Conservation (phyloP, 2,888 invertebrate species). For the Rhingia campestris region DNA sequence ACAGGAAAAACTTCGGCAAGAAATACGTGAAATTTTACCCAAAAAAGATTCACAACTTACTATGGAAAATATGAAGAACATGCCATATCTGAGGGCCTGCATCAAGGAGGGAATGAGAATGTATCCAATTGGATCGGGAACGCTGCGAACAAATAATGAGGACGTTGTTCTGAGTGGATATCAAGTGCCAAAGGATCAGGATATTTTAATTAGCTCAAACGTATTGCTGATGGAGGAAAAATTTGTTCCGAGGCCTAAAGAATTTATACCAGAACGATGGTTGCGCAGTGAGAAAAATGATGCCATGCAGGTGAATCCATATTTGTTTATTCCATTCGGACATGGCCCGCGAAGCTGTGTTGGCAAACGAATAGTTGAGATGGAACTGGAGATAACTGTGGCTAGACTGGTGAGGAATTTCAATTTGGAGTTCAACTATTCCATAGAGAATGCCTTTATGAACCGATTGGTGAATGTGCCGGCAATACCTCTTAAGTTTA, state of each 20-base stretch:
- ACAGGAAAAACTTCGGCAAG: constrained; percentile 86
- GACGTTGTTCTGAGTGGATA: constrained; percentile 87
- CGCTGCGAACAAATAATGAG: constrained; percentile 83
- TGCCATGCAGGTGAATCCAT: constrained; percentile 72
- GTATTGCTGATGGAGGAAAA: constrained; percentile 86
- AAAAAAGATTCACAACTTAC: constrained; percentile 83
- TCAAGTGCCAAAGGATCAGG: constrained; percentile 86
- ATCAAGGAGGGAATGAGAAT: constrained; percentile 88
- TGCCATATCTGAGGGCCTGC: constrained; percentile 88
- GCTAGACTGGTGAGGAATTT: constrained; percentile 78
- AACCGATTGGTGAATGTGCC: constrained; percentile 77
- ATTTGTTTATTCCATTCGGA: constrained; percentile 83
- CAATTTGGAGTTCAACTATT: constrained; percentile 75
- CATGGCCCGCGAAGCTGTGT: constrained; percentile 87
- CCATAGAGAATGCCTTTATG: constrained; percentile 75
- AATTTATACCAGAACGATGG: constrained; percentile 86
- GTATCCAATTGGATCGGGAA: constrained; percentile 85
- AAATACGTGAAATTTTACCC: constrained; percentile 83
- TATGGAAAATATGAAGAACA: constrained; percentile 82
- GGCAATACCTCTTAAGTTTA: constrained; percentile 79
- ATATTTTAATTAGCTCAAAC: constrained; percentile 87
- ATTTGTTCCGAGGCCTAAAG: constrained; percentile 82
- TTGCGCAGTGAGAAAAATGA: constrained; percentile 18
- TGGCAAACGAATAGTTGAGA: constrained; percentile 87
- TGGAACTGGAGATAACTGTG: constrained; percentile 85